These are phyloP conservation scores for Hiodon tergisus DNA, from an alignment of 2,113 vertebrate species.

Conservation along the genomic window DNA sequence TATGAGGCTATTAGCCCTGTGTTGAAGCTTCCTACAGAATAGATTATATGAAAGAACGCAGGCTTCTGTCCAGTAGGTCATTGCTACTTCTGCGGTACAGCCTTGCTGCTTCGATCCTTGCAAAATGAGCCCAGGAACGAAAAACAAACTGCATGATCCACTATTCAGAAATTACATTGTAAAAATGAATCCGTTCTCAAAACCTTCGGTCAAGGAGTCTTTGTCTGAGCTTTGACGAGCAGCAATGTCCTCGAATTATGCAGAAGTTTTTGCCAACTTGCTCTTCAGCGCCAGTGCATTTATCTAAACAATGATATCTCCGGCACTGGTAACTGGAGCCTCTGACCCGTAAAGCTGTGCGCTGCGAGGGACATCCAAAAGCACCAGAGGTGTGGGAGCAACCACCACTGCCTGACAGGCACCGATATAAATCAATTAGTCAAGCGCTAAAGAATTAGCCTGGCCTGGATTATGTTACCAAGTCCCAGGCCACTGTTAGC, in stretches of 20 bases:
- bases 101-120: background rate
- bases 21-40: too few relatives aligned
- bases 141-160: background rate
- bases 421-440: conserved; percentile 23
- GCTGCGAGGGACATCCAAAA: background rate
- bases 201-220: background rate
- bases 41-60: too few relatives aligned
- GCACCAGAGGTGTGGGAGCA: background rate
- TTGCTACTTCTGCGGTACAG: background rate
- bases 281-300: background rate
- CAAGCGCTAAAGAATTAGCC: conserved; percentile 3
- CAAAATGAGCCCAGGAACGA: background rate
- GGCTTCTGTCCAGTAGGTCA: too few relatives aligned
- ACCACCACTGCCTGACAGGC: background rate
- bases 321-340: background rate
- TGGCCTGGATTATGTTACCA: conserved; percentile 9
- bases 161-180: background rate
- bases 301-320: conserved; percentile 15
- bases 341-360: background rate
- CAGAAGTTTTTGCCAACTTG: background rate
- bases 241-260: background rate
- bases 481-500: conserved; percentile 11
- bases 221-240: background rate
- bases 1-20: too few relatives aligned
- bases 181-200: background rate